Evolutionary conservation across 1,140 invertebrate species (phyloP), one percentile per base, ranked within the genome.

Genomic region (Aricia agestis): DNA sequence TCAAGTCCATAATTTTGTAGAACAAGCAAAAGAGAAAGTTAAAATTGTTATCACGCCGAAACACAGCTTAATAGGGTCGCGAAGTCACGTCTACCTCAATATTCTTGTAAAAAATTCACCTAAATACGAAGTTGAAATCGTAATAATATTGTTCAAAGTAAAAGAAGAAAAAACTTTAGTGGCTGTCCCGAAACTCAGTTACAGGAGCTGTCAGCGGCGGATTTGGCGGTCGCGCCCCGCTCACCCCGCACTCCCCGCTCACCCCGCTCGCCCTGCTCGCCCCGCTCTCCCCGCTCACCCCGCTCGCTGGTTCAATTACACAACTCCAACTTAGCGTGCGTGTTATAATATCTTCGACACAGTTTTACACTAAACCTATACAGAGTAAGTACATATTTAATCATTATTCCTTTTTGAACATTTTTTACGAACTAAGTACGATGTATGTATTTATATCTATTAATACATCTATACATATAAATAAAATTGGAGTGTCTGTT

Each of bases 131-230:
- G 65, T 75, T 68, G n/a, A 76, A 81, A 79, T 75, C 80, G 75
- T 79, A 81, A 80, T 81, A 82, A 79, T 74, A 82, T 78, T 76
- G 75, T 77, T 67, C 74, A 73, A 76, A 79, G 81, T 72, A 77
- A 72, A 72, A 76, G 75, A 76, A 78, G 78, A 76, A 80, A 79
- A 52, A 80, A 77, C 73, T 80, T 82, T 42, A 65, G 76, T 77
- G 79, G 74, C 74, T 82, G 73, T 71, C 75, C 79, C 78, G 68
- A 78, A 83, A 87, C 83, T 83, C 68, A 73, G 82, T 82, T 79
- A 81, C 75, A 70, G 72, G 70, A 80, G 77, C 82, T 78, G 78
- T 79, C 75, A 75, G 77, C 77, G 76, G 79, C 80, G 80, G 77
- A 80, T 85, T 83, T 81, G 74, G 45, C 45, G 45, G 0, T 1